Conservation (phyloP, 2,797 vertebrate genomes). For the Thripadectes ignobilis region DNA sequence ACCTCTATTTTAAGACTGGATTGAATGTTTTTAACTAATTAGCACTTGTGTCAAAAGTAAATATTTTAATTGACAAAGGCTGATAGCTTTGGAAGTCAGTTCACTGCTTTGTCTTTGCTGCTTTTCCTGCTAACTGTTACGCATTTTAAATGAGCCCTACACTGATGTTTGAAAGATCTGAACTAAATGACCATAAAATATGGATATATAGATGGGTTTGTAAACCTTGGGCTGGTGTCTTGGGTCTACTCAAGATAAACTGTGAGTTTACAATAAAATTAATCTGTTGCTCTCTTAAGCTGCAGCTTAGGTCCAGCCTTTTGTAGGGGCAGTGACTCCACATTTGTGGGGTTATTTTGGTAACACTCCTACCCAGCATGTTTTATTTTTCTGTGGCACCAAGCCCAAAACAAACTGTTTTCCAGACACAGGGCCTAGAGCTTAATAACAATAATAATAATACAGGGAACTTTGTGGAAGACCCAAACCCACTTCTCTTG, state of each 20-base stretch:
- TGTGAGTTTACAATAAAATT: neutral
- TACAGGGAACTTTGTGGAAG: neutral
- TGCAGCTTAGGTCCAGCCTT: neutral
- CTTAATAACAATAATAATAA: neutral
- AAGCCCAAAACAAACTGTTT: neutral
- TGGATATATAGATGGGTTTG: neutral
- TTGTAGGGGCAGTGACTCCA: neutral
- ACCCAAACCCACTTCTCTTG: neutral
- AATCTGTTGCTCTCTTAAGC: neutral
- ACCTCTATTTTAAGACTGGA: slow-evolving; percentile 39
- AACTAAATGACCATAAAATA: neutral
- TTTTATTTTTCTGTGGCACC: neutral
- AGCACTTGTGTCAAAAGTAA: slow-evolving; percentile 32
- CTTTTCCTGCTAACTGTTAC: neutral
- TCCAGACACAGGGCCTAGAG: neutral
- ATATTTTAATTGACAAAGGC: slow-evolving; percentile 23
- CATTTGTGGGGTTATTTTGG: neutral
- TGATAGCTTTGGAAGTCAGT: neutral
- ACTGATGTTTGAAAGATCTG: neutral
- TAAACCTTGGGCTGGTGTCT: neutral
- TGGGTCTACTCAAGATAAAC: neutral
- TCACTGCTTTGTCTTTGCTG: neutral
- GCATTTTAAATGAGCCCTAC: neutral
- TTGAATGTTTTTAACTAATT: slow-evolving; percentile 33
- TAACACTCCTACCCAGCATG: neutral